phyloP scores from a whole-genome alignment of 2,797 vertebrate genomes.

The Danio kyathit region DNA sequence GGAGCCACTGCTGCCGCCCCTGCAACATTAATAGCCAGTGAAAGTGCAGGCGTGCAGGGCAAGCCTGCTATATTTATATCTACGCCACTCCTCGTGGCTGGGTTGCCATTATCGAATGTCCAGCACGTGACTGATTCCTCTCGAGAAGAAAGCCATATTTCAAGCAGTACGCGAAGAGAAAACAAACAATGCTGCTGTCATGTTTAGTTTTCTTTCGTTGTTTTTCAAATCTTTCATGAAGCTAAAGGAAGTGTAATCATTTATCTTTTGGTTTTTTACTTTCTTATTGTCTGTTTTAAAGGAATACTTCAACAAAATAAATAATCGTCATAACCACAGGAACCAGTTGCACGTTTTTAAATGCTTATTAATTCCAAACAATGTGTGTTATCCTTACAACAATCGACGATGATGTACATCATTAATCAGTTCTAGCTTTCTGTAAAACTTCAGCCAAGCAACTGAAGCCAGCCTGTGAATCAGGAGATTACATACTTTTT shows the following conservation, averaged over 20 bases:
- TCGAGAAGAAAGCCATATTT: slow-evolving; percentile 21
- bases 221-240: slow-evolving; percentile 1
- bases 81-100: slow-evolving; percentile 67
- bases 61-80: slow-evolving; percentile 82
- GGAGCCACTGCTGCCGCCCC: slow-evolving; percentile 67
- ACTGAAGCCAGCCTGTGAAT: too few species aligned
- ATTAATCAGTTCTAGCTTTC: too few species aligned
- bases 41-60: slow-evolving; percentile 68
- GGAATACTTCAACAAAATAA: too few species aligned
- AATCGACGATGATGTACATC: too few species aligned
- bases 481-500: too few species aligned
- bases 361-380: too few species aligned
- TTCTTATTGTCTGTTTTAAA: too few species aligned
- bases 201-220: background rate
- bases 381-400: too few species aligned
- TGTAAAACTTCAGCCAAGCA: too few species aligned
- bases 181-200: slow-evolving; percentile 13
- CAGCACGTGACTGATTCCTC: slow-evolving; percentile 47
- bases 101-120: slow-evolving; percentile 71
- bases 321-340: too few species aligned
- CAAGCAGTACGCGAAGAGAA: background rate
- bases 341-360: too few species aligned
- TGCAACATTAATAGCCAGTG: slow-evolving; percentile 71
- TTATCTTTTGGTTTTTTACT: background rate
- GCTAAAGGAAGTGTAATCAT: background rate